phyloP scores from a whole-genome alignment of 2,888 invertebrate species.

The Alsophila aescularia region DNA sequence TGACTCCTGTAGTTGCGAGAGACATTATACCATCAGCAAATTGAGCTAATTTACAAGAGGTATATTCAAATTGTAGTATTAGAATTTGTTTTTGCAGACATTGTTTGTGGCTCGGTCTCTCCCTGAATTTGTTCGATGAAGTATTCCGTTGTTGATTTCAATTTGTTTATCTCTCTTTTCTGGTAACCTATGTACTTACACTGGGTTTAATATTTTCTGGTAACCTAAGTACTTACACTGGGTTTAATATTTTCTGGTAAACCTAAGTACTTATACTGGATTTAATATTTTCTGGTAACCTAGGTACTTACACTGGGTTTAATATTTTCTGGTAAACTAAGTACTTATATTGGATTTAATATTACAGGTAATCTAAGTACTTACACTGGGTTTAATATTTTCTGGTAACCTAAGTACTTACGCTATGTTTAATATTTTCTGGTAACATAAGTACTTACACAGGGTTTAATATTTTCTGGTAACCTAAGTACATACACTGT shows the following conservation, averaged over 20 bases:
- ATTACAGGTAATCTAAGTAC: not conserved
- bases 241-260: no score
- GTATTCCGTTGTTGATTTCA: constrained; percentile 40
- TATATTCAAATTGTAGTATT: constrained; percentile 5
- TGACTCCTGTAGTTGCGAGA: constrained; percentile 16
- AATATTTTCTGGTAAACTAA: no score
- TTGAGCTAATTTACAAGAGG: constrained; percentile 24
- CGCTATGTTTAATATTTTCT: no score
- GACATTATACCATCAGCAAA: constrained; percentile 8
- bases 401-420: no score
- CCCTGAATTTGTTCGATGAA: constrained; percentile 63
- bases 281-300: no score
- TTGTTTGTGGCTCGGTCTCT: constrained; percentile 34
- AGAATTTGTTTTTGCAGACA: constrained; percentile 7
- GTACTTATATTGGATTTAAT: no score
- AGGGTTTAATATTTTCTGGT: no score
- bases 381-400: not conserved
- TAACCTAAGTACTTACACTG: no score
- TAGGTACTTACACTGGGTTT: no score
- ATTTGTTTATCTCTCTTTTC: constrained; percentile 46
- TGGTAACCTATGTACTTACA: not conserved
- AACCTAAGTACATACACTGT: no score
- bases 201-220: not conserved
- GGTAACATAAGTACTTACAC: no score
- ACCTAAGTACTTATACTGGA: no score